These are phyloP conservation scores for Drosophila phalerata DNA, from an alignment of 2,888 invertebrate species.

Conservation along the genomic window DNA sequence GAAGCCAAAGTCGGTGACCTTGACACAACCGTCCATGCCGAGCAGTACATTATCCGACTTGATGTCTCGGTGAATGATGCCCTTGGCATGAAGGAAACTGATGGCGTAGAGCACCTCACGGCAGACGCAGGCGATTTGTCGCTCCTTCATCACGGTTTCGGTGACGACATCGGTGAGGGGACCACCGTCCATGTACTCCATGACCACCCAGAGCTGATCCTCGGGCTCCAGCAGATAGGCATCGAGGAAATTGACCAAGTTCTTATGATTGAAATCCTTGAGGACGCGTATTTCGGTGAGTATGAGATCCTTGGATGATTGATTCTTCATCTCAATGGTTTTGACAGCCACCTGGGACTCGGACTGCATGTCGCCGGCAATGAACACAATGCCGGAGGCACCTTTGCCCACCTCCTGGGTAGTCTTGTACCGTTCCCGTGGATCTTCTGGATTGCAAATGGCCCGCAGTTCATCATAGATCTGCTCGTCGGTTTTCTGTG, in stretches of 20 bases:
- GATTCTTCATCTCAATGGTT: conserved; percentile 97
- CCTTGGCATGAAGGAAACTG: conserved; percentile 94
- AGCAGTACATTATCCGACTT: conserved; percentile 98
- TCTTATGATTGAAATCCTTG: conserved; percentile 96
- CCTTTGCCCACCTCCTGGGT: conserved; percentile 95
- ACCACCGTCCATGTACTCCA: conserved; percentile 98
- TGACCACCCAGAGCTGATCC: conserved; percentile 97
- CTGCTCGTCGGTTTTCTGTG: conserved; percentile 85
- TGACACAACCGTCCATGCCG: conserved; percentile 96
- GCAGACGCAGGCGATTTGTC: conserved; percentile 98
- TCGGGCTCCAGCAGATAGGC: conserved; percentile 95
- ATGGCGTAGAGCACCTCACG: conserved; percentile 95
- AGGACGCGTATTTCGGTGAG: conserved; percentile 97
- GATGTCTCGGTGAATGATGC: conserved; percentile 97
- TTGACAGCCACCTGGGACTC: conserved; percentile 96
- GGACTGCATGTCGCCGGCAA: conserved; percentile 92
- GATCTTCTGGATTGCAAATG: conserved; percentile 94
- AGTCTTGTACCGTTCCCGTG: conserved; percentile 91
- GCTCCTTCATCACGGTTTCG: conserved; percentile 98
- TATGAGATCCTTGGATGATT: conserved; percentile 97
- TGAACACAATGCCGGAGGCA: conserved; percentile 96
- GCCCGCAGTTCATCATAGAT: conserved; percentile 91
- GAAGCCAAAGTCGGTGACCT: conserved; percentile 98
- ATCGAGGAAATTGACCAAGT: conserved; percentile 97
- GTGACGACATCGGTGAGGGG: conserved; percentile 98